phyloP scores from a whole-genome alignment of 2,797 vertebrate genomes.

The Loriculus beryllinus region DNA sequence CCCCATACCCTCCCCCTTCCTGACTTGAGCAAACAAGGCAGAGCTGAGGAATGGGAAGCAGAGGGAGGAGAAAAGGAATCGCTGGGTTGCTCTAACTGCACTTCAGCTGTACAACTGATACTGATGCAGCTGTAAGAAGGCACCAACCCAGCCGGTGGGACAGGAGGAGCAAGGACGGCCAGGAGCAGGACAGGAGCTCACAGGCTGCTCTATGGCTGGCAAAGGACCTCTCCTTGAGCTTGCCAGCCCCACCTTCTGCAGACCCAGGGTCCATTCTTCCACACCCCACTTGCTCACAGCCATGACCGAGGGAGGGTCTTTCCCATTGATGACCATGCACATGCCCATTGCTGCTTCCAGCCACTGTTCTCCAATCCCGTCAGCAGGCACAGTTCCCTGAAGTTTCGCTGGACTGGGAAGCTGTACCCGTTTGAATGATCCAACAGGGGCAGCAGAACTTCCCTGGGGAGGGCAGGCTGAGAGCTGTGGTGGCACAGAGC shows the following conservation, averaged over 20 bases:
- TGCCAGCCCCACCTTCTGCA: not conserved
- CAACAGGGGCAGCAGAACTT: not conserved
- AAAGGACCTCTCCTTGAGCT: not conserved
- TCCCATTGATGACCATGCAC: not conserved
- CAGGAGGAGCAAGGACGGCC: not conserved
- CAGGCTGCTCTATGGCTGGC: rapidly evolving
- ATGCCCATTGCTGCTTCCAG: not conserved
- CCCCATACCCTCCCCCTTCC: conserved; percentile 57
- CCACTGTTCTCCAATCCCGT: not conserved
- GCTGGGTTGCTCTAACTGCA: not conserved
- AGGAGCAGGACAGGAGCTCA: not conserved
- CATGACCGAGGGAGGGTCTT: not conserved
- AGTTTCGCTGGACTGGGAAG: not conserved
- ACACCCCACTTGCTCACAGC: not conserved
- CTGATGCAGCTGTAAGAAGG: not conserved
- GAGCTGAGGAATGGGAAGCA: conserved; percentile 3
- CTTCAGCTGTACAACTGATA: not conserved
- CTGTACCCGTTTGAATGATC: rapidly evolving
- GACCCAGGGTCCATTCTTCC: not conserved
- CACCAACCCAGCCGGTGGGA: not conserved
- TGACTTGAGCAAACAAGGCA: conserved; percentile 52
- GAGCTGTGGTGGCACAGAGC: not conserved
- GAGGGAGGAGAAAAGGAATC: conserved; percentile 40
- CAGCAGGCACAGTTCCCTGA: not conserved
- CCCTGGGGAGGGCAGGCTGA: not conserved